Percentiles rank a stretch among this genome's conserved stretches.
Evolutionary conservation across 2,113 vertebrate species (phyloP).

Genomic region (Archilochus colubris): DNA sequence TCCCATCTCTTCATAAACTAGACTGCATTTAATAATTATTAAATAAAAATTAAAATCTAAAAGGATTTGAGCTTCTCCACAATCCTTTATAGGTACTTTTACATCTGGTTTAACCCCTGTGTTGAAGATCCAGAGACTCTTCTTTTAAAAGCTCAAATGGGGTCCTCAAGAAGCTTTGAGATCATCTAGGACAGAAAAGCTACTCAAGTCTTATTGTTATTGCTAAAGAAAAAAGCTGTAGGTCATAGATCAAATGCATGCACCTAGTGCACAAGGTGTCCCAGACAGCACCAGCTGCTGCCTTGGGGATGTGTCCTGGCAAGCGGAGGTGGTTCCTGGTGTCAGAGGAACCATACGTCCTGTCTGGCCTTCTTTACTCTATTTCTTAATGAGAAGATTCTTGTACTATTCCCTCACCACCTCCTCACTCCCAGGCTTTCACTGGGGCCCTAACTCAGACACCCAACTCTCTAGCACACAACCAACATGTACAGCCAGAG

Average conservation of each 20-base stretch:
- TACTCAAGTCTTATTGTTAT: background rate
- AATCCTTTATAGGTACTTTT: background rate
- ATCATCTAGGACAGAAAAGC: background rate
- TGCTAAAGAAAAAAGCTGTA: background rate
- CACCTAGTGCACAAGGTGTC: background rate
- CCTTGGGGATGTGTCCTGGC: background rate
- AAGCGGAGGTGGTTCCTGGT: background rate
- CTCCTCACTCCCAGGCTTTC: background rate
- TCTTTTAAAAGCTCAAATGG: background rate
- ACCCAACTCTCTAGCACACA: background rate
- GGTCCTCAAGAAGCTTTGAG: background rate
- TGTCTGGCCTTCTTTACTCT: background rate
- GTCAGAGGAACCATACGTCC: background rate
- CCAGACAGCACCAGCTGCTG: background rate
- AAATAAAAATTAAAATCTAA: background rate
- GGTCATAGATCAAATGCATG: background rate
- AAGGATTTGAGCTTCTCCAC: background rate
- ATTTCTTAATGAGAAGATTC: background rate
- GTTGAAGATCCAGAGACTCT: background rate
- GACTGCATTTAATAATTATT: background rate
- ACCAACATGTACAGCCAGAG: background rate
- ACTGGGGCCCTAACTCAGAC: background rate
- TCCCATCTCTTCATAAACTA: background rate
- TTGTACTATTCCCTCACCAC: background rate
- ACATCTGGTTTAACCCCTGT: background rate